These are phyloP conservation scores for Amiota communis DNA, from an alignment of 2,888 invertebrate genomes.

Conservation along the genomic window DNA sequence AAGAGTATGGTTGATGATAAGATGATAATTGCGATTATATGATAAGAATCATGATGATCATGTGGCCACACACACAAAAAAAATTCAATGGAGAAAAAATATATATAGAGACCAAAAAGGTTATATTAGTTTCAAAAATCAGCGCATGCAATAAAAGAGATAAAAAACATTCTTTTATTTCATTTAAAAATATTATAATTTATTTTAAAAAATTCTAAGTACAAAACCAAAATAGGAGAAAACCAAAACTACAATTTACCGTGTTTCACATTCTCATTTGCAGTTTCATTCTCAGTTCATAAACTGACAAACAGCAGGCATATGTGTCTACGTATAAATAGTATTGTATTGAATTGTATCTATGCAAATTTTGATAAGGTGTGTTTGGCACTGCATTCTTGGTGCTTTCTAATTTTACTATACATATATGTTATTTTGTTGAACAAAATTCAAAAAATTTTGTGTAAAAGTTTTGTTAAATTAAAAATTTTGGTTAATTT, in stretches of 20 bases:
- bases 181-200: neutral
- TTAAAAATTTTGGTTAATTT: too few species aligned
- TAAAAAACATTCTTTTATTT: neutral
- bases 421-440: neutral
- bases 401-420: conserved; percentile 14
- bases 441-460: neutral
- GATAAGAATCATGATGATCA: too few species aligned
- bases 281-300: too few species aligned
- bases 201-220: neutral
- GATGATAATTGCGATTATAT: too few species aligned
- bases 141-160: conserved; percentile 12
- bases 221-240: neutral
- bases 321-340: too few species aligned
- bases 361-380: conserved; percentile 23
- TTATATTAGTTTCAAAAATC: conserved; percentile 58
- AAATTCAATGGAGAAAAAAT: conserved; percentile 57
- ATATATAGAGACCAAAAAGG: conserved; percentile 56
- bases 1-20: conserved; percentile 7
- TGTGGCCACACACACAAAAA: conserved; percentile 40
- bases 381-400: neutral
- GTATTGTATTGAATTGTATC: conserved; percentile 19
- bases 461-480: too few species aligned
- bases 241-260: too few species aligned
- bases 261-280: too few species aligned
- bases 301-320: too few species aligned